Evolutionary conservation across 2,888 invertebrate genomes (phyloP).

Genomic region (Galerucella nymphaeae): DNA sequence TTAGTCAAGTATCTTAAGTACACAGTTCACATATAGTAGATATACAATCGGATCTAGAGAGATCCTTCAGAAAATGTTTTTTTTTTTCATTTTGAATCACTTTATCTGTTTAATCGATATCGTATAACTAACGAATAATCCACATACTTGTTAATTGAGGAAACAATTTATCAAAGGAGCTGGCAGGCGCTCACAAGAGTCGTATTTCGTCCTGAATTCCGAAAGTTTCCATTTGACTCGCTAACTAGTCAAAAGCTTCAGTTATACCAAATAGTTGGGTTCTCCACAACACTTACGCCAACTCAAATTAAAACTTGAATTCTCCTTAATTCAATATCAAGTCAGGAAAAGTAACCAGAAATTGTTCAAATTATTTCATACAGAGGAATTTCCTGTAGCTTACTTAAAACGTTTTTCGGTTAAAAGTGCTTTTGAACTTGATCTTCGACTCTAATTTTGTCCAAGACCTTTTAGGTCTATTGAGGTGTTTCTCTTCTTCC

Average conservation of each 20-base stretch:
- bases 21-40: no score
- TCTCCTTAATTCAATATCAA: conserved; percentile 31
- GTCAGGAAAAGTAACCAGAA: conserved; percentile 2
- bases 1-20: no score
- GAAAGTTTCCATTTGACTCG: conserved; percentile 21
- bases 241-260: conserved; percentile 27
- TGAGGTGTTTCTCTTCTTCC: no score
- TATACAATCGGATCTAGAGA: no score
- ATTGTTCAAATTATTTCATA: conserved; percentile 1
- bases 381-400: neutral
- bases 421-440: neutral
- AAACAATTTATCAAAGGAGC: conserved; percentile 28
- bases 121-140: conserved; percentile 17
- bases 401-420: neutral
- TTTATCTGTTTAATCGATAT: neutral
- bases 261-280: conserved; percentile 30
- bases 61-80: no score
- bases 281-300: conserved; percentile 31
- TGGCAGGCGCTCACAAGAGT: neutral
- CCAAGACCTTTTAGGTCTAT: no score
- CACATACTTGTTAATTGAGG: conserved; percentile 31
- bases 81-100: neutral
- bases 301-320: conserved; percentile 30
- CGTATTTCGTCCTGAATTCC: conserved; percentile 15
- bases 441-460: no score